phyloP scores from a whole-genome alignment of 2,113 vertebrate species.

The Pterocles burchelli region DNA sequence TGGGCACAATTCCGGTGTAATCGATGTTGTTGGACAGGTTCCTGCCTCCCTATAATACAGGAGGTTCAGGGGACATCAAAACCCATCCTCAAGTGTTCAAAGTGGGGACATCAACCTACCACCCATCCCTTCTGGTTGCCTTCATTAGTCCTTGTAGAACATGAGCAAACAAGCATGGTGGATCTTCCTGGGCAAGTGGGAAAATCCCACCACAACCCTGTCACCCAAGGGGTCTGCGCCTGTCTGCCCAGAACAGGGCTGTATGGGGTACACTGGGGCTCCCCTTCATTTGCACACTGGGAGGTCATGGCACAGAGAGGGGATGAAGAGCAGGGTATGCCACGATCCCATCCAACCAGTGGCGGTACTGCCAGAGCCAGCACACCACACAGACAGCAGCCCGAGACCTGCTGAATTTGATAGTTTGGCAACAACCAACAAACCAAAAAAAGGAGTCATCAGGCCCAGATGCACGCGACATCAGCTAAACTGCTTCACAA shows the following conservation, averaged over 20 bases:
- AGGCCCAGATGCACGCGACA: neutral
- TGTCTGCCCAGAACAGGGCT: neutral
- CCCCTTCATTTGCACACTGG: neutral
- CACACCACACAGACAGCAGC: neutral
- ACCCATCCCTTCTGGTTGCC: neutral
- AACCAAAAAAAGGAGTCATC: neutral
- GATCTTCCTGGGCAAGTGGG: neutral
- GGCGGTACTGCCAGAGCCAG: neutral
- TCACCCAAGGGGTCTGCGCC: neutral
- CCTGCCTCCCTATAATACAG: neutral
- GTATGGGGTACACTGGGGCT: rapidly evolving
- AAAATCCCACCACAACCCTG: neutral
- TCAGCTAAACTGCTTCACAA: neutral
- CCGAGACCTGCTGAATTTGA: neutral
- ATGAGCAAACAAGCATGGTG: neutral
- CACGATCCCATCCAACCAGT: neutral
- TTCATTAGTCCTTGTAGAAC: neutral
- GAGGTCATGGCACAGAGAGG: rapidly evolving
- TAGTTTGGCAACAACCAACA: neutral
- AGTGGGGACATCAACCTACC: neutral
- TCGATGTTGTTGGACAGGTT: rapidly evolving
- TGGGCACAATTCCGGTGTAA: neutral
- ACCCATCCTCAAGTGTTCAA: neutral
- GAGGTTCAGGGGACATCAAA: neutral
- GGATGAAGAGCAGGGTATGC: neutral